Percentiles rank a stretch among this genome's conserved stretches.
Conservation (phyloP, 2,888 invertebrate genomes). For the Drosophila planitibia region DNA sequence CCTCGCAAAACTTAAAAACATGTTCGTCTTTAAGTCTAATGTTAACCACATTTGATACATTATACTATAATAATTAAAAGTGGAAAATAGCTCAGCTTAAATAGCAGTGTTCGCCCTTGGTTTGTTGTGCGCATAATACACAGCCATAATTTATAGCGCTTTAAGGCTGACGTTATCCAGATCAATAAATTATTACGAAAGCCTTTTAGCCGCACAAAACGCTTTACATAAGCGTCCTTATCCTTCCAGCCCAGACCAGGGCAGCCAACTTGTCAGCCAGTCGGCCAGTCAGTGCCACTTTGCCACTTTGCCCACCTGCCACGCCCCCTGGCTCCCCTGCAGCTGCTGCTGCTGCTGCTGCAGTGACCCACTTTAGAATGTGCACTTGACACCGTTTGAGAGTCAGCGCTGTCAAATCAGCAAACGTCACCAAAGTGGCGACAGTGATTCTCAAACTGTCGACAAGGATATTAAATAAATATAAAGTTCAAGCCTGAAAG, state of each 20-base stretch:
- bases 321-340: background rate
- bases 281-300: slow-evolving; percentile 24
- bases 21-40: background rate
- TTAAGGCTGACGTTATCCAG: slow-evolving; percentile 10
- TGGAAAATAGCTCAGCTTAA: background rate
- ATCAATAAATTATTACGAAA: slow-evolving; percentile 64
- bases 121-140: background rate
- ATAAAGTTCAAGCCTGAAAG: background rate
- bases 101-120: background rate
- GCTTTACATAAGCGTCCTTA: slow-evolving; percentile 76
- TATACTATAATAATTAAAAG: background rate
- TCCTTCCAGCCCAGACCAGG: slow-evolving; percentile 31
- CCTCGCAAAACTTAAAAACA: background rate
- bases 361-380: slow-evolving; percentile 69
- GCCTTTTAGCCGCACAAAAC: slow-evolving; percentile 70
- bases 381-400: slow-evolving; percentile 78
- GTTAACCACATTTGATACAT: too few species aligned
- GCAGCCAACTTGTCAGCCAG: background rate
- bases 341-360: slow-evolving; percentile 24
- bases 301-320: slow-evolving; percentile 16
- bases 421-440: slow-evolving; percentile 21
- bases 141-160: slow-evolving; percentile 13
- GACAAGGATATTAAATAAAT: too few species aligned
- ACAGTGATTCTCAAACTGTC: slow-evolving; percentile 7
- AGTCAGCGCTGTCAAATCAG: slow-evolving; percentile 63